These are phyloP conservation scores for Ephydatia muelleri DNA, from an alignment of 37 sponge, comb jelly and placozoan species.

Conservation along the genomic window DNA sequence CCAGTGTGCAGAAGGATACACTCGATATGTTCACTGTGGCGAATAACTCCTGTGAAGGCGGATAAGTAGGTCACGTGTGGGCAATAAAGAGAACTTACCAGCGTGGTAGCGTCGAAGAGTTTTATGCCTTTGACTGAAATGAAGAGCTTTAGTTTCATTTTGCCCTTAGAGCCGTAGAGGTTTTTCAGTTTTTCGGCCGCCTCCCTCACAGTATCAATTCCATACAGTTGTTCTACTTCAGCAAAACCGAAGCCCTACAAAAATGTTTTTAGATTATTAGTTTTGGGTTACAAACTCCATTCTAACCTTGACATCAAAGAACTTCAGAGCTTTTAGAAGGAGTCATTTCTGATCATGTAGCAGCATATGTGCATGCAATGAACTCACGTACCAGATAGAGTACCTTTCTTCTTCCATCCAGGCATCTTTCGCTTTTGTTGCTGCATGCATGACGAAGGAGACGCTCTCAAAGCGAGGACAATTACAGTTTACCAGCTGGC, in stretches of 20 bases:
- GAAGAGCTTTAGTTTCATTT: slow-evolving; percentile 78
- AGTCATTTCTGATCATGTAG: not conserved
- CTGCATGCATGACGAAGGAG: slow-evolving; percentile 12
- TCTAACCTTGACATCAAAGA: slow-evolving; percentile 81
- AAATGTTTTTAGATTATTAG: not conserved
- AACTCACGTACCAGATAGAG: slow-evolving; percentile 43
- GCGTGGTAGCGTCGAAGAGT: slow-evolving; percentile 69
- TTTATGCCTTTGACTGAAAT: slow-evolving; percentile 85
- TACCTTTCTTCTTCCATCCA: slow-evolving; percentile 76
- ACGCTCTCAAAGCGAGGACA: not conserved
- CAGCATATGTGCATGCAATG: not conserved
- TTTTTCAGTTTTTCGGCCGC: slow-evolving; percentile 78
- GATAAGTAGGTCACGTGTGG: not conserved
- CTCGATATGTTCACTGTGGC: slow-evolving; percentile 84
- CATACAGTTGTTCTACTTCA: slow-evolving; percentile 89
- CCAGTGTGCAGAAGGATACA: slow-evolving; percentile 90
- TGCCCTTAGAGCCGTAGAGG: slow-evolving; percentile 82
- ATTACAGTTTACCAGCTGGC: not conserved
- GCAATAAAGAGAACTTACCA: slow-evolving; percentile 29
- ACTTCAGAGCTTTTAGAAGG: slow-evolving; percentile 64
- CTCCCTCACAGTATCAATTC: slow-evolving; percentile 69
- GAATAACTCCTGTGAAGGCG: slow-evolving; percentile 1
- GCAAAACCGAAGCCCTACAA: slow-evolving; percentile 80
- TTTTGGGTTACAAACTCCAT: not conserved
- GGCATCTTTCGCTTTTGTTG: slow-evolving; percentile 57